A percentile compares a stretch with the other conserved stretches of the same genome.
Evolutionary conservation across 2,888 invertebrate species (phyloP).

Genomic region (Orthonychiurus folsomi): DNA sequence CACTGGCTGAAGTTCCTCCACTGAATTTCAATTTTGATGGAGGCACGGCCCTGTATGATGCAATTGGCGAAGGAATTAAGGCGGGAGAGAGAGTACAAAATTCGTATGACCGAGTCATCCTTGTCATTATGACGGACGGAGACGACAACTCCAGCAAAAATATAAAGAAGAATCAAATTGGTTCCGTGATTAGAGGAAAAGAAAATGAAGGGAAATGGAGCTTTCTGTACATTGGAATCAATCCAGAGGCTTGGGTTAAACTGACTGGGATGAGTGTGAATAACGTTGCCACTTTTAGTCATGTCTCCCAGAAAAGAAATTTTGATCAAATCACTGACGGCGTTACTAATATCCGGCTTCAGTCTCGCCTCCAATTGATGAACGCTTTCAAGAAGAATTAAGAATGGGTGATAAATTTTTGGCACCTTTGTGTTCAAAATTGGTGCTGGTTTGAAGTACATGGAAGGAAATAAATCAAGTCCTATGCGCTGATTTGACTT

Average conservation of each 20-base stretch:
- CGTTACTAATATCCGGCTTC: neutral
- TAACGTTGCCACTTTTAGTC: neutral
- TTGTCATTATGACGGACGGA: conserved; percentile 9
- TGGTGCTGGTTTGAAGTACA: too few relatives aligned
- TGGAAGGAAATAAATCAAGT: too few relatives aligned
- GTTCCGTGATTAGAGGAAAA: neutral
- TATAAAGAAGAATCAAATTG: neutral
- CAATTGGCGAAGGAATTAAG: conserved; percentile 2
- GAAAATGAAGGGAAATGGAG: conserved; percentile 8
- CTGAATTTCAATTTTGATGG: neutral
- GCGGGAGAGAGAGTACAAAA: neutral
- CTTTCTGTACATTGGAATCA: conserved; percentile 8
- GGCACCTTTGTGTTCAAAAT: too few relatives aligned
- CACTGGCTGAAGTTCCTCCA: neutral
- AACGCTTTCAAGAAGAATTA: too few relatives aligned
- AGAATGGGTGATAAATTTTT: too few relatives aligned
- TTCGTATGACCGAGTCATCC: neutral
- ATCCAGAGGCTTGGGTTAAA: conserved; percentile 8
- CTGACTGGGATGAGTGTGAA: neutral
- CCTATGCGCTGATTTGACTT: too few relatives aligned
- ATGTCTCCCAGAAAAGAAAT: neutral
- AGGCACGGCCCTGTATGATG: conserved; percentile 9
- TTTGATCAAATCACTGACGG: neutral
- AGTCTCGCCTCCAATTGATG: neutral
- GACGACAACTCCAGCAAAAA: conserved; percentile 8